These are phyloP conservation scores for Zaprionus nigranus DNA, from an alignment of 1,140 invertebrate genomes.

Conservation along the genomic window DNA sequence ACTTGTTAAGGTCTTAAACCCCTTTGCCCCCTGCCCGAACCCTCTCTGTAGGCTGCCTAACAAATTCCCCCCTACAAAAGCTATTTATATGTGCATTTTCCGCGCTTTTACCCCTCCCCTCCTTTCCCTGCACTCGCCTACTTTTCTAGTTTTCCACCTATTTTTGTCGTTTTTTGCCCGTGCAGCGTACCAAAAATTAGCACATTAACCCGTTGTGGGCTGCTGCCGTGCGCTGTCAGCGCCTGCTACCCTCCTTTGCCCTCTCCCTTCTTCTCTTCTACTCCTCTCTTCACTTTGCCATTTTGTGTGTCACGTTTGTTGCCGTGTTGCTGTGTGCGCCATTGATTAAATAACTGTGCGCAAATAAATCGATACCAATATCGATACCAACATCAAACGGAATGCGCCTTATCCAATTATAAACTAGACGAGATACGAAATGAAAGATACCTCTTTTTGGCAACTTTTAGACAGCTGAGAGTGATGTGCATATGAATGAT, in stretches of 20 bases:
- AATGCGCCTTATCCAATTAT: conserved; percentile 63
- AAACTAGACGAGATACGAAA: conserved; percentile 26
- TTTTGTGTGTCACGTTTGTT: conserved; percentile 41
- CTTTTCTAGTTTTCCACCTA: conserved; percentile 27
- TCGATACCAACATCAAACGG: conserved; percentile 47
- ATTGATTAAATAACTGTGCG: conserved; percentile 73
- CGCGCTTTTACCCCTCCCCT: not conserved
- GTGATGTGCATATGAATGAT: not conserved
- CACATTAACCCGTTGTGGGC: conserved; percentile 74
- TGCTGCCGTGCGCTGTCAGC: conserved; percentile 36
- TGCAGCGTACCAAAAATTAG: conserved; percentile 68
- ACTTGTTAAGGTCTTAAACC: conserved; percentile 36
- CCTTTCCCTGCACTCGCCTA: not conserved
- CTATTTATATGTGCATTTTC: conserved; percentile 38
- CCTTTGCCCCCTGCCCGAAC: not conserved
- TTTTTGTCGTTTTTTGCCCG: conserved; percentile 26
- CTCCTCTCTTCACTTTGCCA: not conserved
- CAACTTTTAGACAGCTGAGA: not conserved
- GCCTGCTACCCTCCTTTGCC: not conserved
- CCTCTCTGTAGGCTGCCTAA: not conserved
- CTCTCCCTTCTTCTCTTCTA: not conserved
- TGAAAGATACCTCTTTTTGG: conserved; percentile 21
- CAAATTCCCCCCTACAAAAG: conserved; percentile 9
- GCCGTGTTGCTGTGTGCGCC: conserved; percentile 11
- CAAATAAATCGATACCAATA: conserved; percentile 59